phyloP scores from a whole-genome alignment of 2,113 vertebrate genomes.

The Lycaon pictus region DNA sequence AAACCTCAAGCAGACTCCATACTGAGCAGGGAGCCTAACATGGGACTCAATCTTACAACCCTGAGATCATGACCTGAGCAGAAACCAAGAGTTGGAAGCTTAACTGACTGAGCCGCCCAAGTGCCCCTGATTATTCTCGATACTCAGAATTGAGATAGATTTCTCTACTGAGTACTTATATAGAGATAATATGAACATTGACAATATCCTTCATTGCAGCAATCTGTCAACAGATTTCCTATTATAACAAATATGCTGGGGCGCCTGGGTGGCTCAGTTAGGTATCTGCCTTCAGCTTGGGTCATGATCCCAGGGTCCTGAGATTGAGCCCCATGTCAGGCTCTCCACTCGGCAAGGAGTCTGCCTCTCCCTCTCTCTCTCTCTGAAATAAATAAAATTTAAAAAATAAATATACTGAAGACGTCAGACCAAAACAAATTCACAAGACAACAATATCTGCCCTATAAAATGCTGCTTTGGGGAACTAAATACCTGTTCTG shows the following conservation, averaged over 20 bases:
- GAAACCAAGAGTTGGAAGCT: background rate
- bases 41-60: background rate
- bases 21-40: background rate
- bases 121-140: background rate
- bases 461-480: slow-evolving; percentile 36
- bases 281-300: too few species aligned
- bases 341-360: too few species aligned
- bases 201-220: background rate
- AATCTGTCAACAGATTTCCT: background rate
- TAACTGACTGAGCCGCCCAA: background rate
- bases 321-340: too few species aligned
- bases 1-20: background rate
- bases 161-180: slow-evolving; percentile 21
- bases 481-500: background rate
- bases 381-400: too few species aligned
- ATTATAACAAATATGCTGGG: background rate
- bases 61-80: background rate
- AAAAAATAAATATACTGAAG: background rate
- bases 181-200: background rate
- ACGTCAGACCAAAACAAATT: slow-evolving; percentile 35
- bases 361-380: too few species aligned
- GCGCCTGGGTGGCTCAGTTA: too few species aligned
- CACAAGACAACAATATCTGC: background rate
- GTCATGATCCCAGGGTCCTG: too few species aligned
- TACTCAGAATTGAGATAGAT: slow-evolving; percentile 16